Evolutionary conservation across 2,797 vertebrate species (phyloP).

Genomic region (Rhodeus uyekii): DNA sequence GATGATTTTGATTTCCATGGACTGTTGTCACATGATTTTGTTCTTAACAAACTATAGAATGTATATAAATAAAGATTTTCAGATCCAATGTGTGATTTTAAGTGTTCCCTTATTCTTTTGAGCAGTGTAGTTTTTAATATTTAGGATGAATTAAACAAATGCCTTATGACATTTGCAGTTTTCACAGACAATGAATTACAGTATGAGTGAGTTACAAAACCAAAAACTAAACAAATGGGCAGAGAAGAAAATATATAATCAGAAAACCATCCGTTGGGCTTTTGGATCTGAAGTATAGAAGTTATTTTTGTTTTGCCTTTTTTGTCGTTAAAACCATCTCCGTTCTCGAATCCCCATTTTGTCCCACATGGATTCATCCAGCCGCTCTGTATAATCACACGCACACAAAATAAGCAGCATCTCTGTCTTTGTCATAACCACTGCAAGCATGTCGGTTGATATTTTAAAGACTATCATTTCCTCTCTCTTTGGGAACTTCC

Average conservation of each 20-base stretch:
- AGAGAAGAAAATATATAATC: conserved; percentile 30
- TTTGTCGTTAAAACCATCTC: conserved; percentile 33
- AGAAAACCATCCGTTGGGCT: conserved; percentile 16
- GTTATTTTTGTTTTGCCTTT: conserved; percentile 34
- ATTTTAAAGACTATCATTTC: conserved; percentile 67
- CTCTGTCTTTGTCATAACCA: conserved; percentile 48
- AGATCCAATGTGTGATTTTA: too few species aligned
- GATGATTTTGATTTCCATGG: too few species aligned
- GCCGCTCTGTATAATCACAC: conserved; percentile 43
- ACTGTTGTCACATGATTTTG: too few species aligned
- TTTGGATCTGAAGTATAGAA: conserved; percentile 2
- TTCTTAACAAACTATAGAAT: too few species aligned
- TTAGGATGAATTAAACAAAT: conserved; percentile 28
- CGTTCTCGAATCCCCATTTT: conserved; percentile 41
- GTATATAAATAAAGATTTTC: too few species aligned
- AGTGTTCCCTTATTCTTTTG: too few species aligned
- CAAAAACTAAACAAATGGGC: not conserved
- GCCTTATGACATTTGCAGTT: not conserved
- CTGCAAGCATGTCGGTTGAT: conserved; percentile 56
- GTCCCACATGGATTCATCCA: conserved; percentile 31
- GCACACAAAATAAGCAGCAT: conserved; percentile 48
- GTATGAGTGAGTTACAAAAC: not conserved
- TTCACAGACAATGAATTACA: conserved; percentile 5
- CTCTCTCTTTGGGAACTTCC: conserved; percentile 60
- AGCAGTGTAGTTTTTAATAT: too few species aligned